Conservation (phyloP, 1,140 invertebrate genomes). For the Penaeus indicus region DNA sequence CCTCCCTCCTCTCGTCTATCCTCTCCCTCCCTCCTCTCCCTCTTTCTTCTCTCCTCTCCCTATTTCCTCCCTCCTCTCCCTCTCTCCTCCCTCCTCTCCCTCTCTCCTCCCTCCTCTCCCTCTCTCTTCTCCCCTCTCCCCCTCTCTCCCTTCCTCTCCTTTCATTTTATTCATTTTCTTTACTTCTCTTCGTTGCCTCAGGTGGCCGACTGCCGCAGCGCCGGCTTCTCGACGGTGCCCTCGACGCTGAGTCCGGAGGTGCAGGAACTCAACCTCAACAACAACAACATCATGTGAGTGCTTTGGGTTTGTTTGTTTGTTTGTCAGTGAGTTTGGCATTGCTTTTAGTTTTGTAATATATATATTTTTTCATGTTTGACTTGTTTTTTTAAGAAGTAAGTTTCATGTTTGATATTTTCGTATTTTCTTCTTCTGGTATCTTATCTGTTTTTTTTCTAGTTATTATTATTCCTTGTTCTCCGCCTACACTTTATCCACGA, state of each 20-base stretch:
- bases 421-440: too few relatives aligned
- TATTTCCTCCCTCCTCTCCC: too few relatives aligned
- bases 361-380: background rate
- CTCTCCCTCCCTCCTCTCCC: background rate
- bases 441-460: too few relatives aligned
- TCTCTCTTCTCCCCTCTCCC: background rate
- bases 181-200: background rate
- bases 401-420: too few relatives aligned
- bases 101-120: background rate
- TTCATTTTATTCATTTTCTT: background rate
- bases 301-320: too few relatives aligned
- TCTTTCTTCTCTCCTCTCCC: background rate
- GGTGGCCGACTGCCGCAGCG: slow-evolving; percentile 54
- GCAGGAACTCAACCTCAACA: slow-evolving; percentile 86
- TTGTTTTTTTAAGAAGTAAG: too few relatives aligned
- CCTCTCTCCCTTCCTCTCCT: background rate
- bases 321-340: too few relatives aligned
- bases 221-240: slow-evolving; percentile 73
- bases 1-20: background rate
- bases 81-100: background rate
- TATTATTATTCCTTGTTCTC: too few relatives aligned
- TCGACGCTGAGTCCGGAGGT: slow-evolving; percentile 83
- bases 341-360: background rate
- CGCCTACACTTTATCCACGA: too few relatives aligned
- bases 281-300: slow-evolving; percentile 79